A percentile compares a stretch with the other conserved stretches of the same genome.
Evolutionary conservation across 2,797 vertebrate genomes (phyloP).

Genomic region (Echiichthys vipera): DNA sequence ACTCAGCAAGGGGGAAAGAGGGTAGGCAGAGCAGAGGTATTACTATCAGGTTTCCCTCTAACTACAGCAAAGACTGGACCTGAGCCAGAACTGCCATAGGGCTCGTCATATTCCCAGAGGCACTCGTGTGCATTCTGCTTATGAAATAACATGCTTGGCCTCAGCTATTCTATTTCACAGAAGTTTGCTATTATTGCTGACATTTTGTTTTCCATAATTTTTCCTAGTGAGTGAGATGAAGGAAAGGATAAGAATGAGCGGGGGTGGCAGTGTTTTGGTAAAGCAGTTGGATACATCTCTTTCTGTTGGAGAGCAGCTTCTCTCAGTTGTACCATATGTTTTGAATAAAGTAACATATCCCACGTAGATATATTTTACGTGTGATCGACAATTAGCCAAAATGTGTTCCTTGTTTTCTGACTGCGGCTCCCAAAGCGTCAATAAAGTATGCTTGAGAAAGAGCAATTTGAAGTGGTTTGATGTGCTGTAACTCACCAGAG

Average conservation of each 20-base stretch:
- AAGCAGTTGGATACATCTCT: constrained; percentile 40
- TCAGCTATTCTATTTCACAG: constrained; percentile 70
- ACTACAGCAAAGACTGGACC: constrained; percentile 52
- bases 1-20: constrained; percentile 19
- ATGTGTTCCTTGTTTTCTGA: constrained; percentile 64
- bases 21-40: constrained; percentile 41
- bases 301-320: constrained; percentile 33
- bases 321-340: constrained; percentile 50
- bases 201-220: constrained; percentile 78
- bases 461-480: constrained; percentile 64
- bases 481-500: constrained; percentile 47
- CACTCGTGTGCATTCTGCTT: constrained; percentile 64
- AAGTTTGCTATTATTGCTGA: constrained; percentile 76
- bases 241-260: constrained; percentile 31
- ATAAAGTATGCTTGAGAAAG: constrained; percentile 47
- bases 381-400: constrained; percentile 61
- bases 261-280: constrained; percentile 51
- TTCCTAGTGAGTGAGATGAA: constrained; percentile 51
- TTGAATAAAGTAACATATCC: constrained; percentile 58
- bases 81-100: constrained; percentile 57
- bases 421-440: constrained; percentile 44
- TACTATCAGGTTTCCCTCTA: constrained; percentile 68
- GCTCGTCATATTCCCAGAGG: constrained; percentile 62
- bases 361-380: constrained; percentile 54
- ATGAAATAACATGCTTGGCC: constrained; percentile 73